Evolutionary conservation across 2,113 vertebrate species (phyloP), one percentile per base, ranked within the genome.

Genomic region (Harpagus bidentatus): DNA sequence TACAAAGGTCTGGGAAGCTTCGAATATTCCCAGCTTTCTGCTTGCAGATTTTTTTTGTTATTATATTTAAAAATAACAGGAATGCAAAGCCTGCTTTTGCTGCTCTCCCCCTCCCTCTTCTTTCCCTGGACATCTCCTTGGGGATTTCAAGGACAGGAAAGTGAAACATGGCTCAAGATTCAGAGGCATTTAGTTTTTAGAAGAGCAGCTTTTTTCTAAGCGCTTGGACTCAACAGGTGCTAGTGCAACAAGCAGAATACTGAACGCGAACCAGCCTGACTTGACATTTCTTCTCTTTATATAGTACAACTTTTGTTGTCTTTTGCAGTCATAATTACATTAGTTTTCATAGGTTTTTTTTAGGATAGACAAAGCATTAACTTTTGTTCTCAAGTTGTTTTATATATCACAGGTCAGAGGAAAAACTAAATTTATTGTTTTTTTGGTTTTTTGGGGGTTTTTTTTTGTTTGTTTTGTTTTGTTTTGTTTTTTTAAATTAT

Each of bases 1-100:
- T 48, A 34, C 43, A 65, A 90, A 92, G 56, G 78, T 91, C 90
- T 86, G 52, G 87, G 86, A 94, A 77, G 59, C n/a, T 78, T 91
- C 65, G 32, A 47, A 61, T 94, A 90, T 90, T 90, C 82, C 67
- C 82, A 77, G 50, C 40, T 95, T 93, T 95, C 84, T 95, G n/a
- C 73, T 89, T 59, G 36, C 1, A 29, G 61, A 32, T 72, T 88
- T 95, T 95, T 74, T 74, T 59, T 28, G 58, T 74, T 77, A 16
- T 93, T 84, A 80, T 88, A 93, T 73, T 93, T 85, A 70, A 95
- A 97, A 95, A 88, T 90, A 97, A 80, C 67, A 86, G 28, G 82
- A 92, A 94, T 92, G n/a, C n/a, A 26, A 58, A 80, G 29, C 73
- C 87, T 82, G 70, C 73, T 95, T 69, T 87, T 95, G 66, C 42